Evolutionary conservation across 1,140 invertebrate genomes (phyloP).

Genomic region (Drosophila ohnishii): DNA sequence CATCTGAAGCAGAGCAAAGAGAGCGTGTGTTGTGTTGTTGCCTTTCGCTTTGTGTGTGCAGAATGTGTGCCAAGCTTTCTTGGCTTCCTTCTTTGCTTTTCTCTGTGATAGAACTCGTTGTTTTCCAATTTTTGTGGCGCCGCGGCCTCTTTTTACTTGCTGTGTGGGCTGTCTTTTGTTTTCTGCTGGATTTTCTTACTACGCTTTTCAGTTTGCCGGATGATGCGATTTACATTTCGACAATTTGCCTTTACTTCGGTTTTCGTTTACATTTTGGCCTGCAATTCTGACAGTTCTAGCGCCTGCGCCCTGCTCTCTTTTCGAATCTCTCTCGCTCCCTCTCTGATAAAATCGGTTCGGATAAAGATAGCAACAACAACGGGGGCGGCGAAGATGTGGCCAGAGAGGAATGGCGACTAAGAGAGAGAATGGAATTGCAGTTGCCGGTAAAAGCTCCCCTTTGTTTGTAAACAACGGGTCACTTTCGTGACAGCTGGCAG

Average conservation of each 20-base stretch:
- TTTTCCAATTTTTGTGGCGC: constrained; percentile 21
- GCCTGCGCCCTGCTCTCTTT: constrained; percentile 52
- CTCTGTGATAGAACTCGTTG: background rate
- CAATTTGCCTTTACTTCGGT: constrained; percentile 55
- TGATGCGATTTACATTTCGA: constrained; percentile 37
- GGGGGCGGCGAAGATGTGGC: background rate
- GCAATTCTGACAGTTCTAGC: constrained; percentile 75
- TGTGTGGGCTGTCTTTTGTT: constrained; percentile 12
- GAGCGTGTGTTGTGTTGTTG: constrained; percentile 3
- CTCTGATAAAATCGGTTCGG: constrained; percentile 4
- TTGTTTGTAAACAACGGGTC: constrained; percentile 47
- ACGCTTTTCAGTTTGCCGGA: constrained; percentile 10
- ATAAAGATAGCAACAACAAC: constrained; percentile 8
- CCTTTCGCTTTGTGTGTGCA: background rate
- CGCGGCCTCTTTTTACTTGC: background rate
- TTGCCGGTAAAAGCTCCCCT: constrained; percentile 35
- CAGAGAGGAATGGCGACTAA: background rate
- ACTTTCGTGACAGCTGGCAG: constrained; percentile 14
- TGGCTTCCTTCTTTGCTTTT: constrained; percentile 4
- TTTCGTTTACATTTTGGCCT: constrained; percentile 73
- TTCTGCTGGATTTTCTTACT: constrained; percentile 17
- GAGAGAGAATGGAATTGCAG: constrained; percentile 23
- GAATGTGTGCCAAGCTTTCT: constrained; percentile 16
- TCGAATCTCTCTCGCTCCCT: background rate
- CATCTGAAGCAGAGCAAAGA: constrained; percentile 4